Evolutionary conservation across 2,797 vertebrate species (phyloP).

Genomic region (Sebastes taczanowskii): DNA sequence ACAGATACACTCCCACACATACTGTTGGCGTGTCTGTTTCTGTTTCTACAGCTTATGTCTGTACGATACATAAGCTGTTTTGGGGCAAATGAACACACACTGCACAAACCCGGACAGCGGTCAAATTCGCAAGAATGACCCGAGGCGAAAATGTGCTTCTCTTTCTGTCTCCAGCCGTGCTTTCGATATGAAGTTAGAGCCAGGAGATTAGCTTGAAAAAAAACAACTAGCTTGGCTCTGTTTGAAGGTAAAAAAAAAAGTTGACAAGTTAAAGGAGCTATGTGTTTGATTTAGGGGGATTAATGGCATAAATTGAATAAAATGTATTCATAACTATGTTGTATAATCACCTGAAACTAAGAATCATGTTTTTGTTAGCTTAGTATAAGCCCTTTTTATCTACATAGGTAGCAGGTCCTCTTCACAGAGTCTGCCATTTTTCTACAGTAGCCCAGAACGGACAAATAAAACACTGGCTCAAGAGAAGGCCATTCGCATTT

Average conservation of each 20-base stretch:
- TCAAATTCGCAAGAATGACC: neutral
- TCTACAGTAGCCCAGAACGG: too few species aligned
- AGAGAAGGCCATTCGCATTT: too few species aligned
- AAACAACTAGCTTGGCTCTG: neutral
- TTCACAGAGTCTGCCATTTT: too few species aligned
- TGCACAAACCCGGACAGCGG: neutral
- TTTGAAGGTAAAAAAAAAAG: neutral
- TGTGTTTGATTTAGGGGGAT: too few species aligned
- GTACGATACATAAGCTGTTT: neutral
- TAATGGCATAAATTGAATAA: too few species aligned
- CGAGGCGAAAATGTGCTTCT: neutral
- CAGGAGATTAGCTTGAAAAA: neutral
- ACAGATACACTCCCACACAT: neutral
- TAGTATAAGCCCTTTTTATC: too few species aligned
- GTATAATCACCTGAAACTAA: too few species aligned
- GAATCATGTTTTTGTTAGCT: too few species aligned
- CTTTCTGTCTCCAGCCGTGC: neutral
- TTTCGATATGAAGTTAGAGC: neutral
- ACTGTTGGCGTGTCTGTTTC: neutral
- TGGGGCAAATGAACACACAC: neutral
- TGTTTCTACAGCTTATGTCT: neutral
- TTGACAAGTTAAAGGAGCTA: neutral
- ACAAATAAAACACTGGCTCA: too few species aligned
- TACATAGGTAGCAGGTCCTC: too few species aligned
- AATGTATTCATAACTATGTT: too few species aligned